Evolutionary conservation across 2,113 vertebrate species (phyloP).

Genomic region (Microtus oregoni): DNA sequence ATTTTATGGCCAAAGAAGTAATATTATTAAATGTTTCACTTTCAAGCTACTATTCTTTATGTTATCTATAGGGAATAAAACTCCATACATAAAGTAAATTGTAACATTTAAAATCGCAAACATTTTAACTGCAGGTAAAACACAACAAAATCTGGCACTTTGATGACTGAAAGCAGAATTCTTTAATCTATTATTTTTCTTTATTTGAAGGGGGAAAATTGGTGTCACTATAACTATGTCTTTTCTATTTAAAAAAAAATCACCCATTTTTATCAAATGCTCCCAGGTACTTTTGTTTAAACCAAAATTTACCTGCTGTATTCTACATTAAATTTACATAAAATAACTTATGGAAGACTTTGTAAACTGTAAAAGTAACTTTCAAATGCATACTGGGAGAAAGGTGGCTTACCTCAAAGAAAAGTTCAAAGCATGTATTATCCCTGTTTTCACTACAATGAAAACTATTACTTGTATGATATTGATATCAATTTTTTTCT

Average conservation of each 20-base stretch:
- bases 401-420: background rate
- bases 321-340: background rate
- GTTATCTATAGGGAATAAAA: slow-evolving; percentile 9
- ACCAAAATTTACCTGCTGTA: background rate
- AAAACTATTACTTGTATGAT: slow-evolving; percentile 12
- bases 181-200: slow-evolving; percentile 12
- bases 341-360: slow-evolving; percentile 20
- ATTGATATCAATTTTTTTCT: background rate
- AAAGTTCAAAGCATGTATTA: background rate
- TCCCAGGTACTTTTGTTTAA: slow-evolving; percentile 24
- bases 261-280: background rate
- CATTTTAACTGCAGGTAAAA: slow-evolving; percentile 46
- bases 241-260: background rate
- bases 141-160: background rate
- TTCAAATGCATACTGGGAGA: background rate
- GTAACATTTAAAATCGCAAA: slow-evolving; percentile 32
- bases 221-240: background rate
- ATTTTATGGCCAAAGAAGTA: slow-evolving; percentile 31
- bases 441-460: background rate
- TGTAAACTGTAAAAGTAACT: slow-evolving; percentile 8
- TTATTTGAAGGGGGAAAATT: background rate
- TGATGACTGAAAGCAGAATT: slow-evolving; percentile 12
- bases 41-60: slow-evolving; percentile 49
- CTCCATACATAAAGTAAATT: slow-evolving; percentile 21
- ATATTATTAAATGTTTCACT: slow-evolving; percentile 32